Evolutionary conservation across 2,888 invertebrate species (phyloP), one percentile per base, ranked within the genome.

Genomic region (Balanococcus diminutus): DNA sequence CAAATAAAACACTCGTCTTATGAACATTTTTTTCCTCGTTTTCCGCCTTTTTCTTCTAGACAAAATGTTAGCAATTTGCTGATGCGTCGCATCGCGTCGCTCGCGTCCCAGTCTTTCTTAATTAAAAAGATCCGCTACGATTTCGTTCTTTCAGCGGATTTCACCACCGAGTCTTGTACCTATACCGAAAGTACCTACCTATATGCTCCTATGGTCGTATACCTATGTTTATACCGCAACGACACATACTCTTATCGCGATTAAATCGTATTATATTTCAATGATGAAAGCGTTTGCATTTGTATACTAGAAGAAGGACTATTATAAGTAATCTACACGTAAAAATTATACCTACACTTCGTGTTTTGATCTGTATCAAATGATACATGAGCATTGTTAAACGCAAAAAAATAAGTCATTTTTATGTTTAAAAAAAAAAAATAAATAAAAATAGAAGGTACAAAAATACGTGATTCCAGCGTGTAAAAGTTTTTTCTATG

Each of bases 211-310:
- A n/a, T n/a, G n/a, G n/a, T n/a, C n/a, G n/a, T n/a, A n/a, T n/a
- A n/a, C 36, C 19, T 22, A 22, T 22, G 22, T 56, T 56, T 19
- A 3, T 67, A 67, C 67, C 67, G 67, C 67, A 19, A 79, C 75
- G 32, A 31, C 19, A 79, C n/a, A n/a, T n/a, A n/a, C 75, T 36
- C n/a, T 79, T 36, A 19, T 79, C 75, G 32, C 32, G 32, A 79
- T 79, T n/a, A 79, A 79, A 79, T 79, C 75, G 75, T 79, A 79
- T 79, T 22, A 79, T 22, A 79, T 79, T 79, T 79, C 75, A 79
- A 79, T 79, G 75, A 79, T 36, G 75, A 79, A 79, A 79, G 28
- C 36, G 19, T 79, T 79, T 19, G 36, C 28, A 28, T 9, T 28
- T 67, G 67, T 67, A 67, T 14, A 67, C n/a, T 6, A 36, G 51